A percentile compares a stretch with the other conserved stretches of the same genome.
These are phyloP conservation scores for Halichoeres trimaculatus DNA, from an alignment of 2,113 vertebrate genomes.

Conservation along the genomic window DNA sequence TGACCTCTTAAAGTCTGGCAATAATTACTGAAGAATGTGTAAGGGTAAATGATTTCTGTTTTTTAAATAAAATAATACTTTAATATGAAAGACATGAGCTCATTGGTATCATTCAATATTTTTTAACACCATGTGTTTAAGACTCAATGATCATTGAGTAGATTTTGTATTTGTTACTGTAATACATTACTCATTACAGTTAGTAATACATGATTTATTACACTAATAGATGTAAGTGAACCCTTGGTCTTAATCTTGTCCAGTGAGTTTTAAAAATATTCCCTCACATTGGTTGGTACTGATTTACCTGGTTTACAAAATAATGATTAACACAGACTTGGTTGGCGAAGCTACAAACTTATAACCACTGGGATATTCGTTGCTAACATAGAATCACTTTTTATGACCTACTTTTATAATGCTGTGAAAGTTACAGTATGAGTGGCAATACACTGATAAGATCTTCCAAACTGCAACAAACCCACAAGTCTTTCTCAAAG, in stretches of 20 bases:
- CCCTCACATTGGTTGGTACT: neutral
- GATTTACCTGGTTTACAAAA: neutral
- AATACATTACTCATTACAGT: too few relatives aligned
- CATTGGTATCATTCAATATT: neutral
- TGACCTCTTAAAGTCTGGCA: constrained; percentile 19
- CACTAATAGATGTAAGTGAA: too few relatives aligned
- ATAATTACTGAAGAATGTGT: constrained; percentile 27
- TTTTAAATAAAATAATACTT: constrained; percentile 37
- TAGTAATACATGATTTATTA: too few relatives aligned
- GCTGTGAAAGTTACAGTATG: neutral
- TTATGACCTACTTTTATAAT: constrained; percentile 8
- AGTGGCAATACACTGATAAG: constrained; percentile 14
- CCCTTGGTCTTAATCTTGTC: too few relatives aligned
- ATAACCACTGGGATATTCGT: neutral
- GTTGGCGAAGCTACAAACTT: neutral
- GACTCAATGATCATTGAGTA: neutral
- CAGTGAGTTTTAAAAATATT: neutral
- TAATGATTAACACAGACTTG: constrained; percentile 25
- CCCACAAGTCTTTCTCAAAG: neutral
- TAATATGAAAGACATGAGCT: constrained; percentile 17
- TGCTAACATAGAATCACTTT: neutral
- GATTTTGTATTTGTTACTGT: too few relatives aligned
- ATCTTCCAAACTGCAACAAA: neutral
- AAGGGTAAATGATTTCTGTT: constrained; percentile 26
- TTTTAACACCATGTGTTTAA: neutral